phyloP scores from a whole-genome alignment of 2,888 invertebrate species.

The Drosophila paranaensis region DNA sequence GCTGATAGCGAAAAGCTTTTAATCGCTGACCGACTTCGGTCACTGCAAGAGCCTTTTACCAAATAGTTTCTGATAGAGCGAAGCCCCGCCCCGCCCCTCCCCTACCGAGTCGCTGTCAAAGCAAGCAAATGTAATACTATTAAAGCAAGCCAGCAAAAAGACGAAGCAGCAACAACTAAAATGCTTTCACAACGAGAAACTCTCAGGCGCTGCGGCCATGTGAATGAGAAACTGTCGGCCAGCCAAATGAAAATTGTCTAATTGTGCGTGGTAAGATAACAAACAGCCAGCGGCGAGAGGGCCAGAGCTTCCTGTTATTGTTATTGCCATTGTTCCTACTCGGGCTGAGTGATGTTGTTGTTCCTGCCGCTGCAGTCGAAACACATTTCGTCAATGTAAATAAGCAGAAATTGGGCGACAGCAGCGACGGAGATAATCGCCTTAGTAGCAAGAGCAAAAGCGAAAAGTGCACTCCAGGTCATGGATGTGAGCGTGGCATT shows the following conservation, averaged over 20 bases:
- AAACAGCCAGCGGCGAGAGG: constrained; percentile 48
- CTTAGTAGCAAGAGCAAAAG: constrained; percentile 58
- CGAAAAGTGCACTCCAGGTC: constrained; percentile 71
- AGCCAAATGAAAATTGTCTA: constrained; percentile 73
- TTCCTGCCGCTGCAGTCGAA: constrained; percentile 42
- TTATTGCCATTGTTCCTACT: constrained; percentile 43
- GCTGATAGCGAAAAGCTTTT: constrained; percentile 4
- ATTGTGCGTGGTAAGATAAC: constrained; percentile 80
- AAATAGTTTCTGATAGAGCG: constrained; percentile 1
- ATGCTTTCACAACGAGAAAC: constrained; percentile 62
- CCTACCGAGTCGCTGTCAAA: constrained; percentile 18
- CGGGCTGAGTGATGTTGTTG: constrained; percentile 22
- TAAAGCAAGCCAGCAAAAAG: constrained; percentile 46
- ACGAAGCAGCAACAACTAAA: constrained; percentile 15
- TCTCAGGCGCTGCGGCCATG: constrained; percentile 51
- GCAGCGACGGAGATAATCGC: constrained; percentile 72
- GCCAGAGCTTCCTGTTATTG: constrained; percentile 73
- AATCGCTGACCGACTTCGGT: constrained; percentile 4
- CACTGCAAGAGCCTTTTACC: constrained; percentile 16
- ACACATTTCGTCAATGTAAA: constrained; percentile 77
- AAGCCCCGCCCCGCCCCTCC: not conserved
- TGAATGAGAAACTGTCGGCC: constrained; percentile 50
- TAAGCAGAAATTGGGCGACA: constrained; percentile 66
- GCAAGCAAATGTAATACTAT: constrained; percentile 55
- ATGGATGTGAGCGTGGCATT: constrained; percentile 53